phyloP scores from a whole-genome alignment of 2,797 vertebrate genomes.

The Lemur catta region DNA sequence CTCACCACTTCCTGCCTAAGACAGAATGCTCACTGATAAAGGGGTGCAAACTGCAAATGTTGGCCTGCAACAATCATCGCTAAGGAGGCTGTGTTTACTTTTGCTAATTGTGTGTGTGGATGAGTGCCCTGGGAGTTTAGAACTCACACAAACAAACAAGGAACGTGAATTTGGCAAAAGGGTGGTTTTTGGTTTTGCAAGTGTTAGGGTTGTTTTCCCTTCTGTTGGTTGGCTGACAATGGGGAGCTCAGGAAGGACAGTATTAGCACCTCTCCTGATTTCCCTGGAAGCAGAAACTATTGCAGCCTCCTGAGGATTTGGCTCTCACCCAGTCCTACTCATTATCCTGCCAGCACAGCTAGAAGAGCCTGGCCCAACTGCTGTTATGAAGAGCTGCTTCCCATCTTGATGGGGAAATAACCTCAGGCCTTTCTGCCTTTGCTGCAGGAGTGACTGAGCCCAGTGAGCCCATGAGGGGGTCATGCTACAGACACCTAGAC shows the following conservation, averaged over 20 bases:
- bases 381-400: background rate
- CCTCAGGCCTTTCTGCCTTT: background rate
- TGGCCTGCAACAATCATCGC: accelerated
- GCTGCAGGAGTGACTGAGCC: accelerated
- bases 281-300: background rate
- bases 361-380: background rate
- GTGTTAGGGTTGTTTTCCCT: background rate
- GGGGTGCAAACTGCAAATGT: background rate
- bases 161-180: background rate
- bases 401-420: background rate
- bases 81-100: background rate
- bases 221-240: background rate
- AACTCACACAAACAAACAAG: background rate
- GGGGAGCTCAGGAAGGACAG: background rate
- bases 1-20: background rate
- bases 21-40: background rate
- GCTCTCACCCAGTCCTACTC: background rate
- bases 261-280: background rate
- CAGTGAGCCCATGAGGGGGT: accelerated
- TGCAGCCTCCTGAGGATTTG: background rate
- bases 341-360: background rate
- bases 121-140: background rate
- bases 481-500: accelerated
- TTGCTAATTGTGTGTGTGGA: background rate
- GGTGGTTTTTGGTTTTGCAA: background rate